phyloP scores from a whole-genome alignment of 2,797 vertebrate species.

The Etheostoma perlongum region DNA sequence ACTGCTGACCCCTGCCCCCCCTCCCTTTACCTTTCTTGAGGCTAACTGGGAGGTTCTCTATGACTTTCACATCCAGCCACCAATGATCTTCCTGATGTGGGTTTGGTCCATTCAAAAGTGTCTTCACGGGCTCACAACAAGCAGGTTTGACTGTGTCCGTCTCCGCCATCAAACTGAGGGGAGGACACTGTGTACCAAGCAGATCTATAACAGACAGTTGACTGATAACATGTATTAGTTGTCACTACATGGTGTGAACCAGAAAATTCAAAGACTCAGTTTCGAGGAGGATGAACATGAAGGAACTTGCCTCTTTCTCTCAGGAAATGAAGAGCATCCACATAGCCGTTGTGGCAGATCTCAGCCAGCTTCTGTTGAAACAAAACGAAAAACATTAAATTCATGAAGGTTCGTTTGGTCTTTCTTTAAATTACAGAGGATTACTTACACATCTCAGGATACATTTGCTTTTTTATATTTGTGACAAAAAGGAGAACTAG shows the following conservation, averaged over 20 bases:
- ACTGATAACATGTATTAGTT: not conserved
- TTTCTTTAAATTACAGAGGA: not conserved
- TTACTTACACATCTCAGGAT: not conserved
- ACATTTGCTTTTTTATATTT: not conserved
- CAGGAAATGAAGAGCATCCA: conserved; percentile 88
- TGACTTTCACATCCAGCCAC: conserved; percentile 42
- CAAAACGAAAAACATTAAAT: not conserved
- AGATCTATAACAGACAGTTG: conserved; percentile 53
- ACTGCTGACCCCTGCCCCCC: too few relatives aligned
- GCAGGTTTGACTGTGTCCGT: not conserved
- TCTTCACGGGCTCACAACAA: conserved; percentile 42
- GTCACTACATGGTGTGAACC: not conserved
- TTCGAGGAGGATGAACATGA: not conserved
- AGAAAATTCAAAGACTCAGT: not conserved
- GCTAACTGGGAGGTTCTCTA: conserved; percentile 50
- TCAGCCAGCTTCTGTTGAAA: conserved; percentile 88
- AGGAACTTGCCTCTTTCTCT: conserved; percentile 82
- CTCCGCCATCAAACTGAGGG: not conserved
- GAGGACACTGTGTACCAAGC: conserved; percentile 16
- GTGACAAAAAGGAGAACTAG: not conserved
- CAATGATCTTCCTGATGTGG: not conserved
- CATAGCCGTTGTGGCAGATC: conserved; percentile 90
- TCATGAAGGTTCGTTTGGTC: not conserved
- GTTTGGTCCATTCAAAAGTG: not conserved
- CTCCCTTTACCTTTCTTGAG: conserved; percentile 55